Percentiles rank a stretch among this genome's conserved stretches.
These are phyloP conservation scores for Chloropsis cyanopogon DNA, from an alignment of 2,113 vertebrate species.

Conservation along the genomic window DNA sequence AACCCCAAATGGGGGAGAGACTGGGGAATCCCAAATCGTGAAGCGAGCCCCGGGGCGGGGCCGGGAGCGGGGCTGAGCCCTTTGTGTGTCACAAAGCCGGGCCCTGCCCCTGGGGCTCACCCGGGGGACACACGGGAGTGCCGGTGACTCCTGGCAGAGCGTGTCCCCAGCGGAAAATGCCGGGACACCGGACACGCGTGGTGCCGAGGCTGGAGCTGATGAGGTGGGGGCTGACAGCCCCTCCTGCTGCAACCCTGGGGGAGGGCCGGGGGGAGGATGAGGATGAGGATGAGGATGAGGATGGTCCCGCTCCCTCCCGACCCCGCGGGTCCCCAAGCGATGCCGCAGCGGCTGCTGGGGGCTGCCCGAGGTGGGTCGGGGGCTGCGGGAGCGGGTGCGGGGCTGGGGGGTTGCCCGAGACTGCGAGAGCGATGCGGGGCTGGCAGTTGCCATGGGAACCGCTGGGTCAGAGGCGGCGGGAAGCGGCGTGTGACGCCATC, in stretches of 20 bases:
- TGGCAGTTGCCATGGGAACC: slow-evolving; percentile 44
- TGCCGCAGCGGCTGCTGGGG: not conserved
- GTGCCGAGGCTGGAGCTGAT: not conserved
- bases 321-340: fast-evolving
- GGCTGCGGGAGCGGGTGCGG: not conserved
- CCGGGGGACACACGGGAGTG: not conserved
- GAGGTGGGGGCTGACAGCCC: not conserved
- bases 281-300: not conserved
- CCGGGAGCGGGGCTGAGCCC: not conserved
- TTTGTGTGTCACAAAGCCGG: not conserved
- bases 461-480: not conserved
- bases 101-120: too few relatives aligned
- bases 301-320: not conserved
- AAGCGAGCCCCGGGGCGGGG: not conserved
- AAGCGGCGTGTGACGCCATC: slow-evolving; percentile 26
- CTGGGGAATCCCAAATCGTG: not conserved
- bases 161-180: too few relatives aligned
- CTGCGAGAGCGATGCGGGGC: not conserved
- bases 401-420: not conserved
- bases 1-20: too few relatives aligned
- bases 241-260: not conserved
- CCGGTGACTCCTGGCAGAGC: not conserved
- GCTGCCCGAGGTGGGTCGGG: too few relatives aligned
- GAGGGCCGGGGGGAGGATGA: not conserved
- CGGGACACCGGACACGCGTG: fast-evolving